Evolutionary conservation across 2,113 vertebrate genomes (phyloP).

Genomic region (Archocentrus centrarchus): DNA sequence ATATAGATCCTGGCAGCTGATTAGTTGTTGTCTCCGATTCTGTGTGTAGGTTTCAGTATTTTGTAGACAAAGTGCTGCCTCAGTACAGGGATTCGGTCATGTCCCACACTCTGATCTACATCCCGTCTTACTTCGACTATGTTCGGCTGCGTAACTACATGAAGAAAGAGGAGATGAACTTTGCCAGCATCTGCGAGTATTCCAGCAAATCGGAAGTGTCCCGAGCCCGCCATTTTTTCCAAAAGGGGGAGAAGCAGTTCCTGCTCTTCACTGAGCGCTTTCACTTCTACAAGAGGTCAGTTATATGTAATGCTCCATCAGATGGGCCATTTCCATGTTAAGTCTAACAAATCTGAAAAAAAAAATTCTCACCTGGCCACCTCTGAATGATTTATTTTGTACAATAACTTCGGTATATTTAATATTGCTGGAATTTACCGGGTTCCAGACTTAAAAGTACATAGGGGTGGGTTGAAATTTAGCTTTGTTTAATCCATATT

Average conservation of each 20-base stretch:
- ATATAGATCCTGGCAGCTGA: background rate
- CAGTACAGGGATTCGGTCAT: conserved; percentile 96
- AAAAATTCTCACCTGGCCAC: rapidly evolving
- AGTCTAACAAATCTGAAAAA: background rate
- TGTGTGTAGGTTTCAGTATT: conserved; percentile 89
- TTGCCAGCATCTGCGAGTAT: conserved; percentile 91
- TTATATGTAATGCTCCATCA: background rate
- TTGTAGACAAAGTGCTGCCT: conserved; percentile 89
- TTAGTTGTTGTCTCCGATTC: background rate
- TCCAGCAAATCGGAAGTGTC: conserved; percentile 85
- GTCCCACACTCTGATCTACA: conserved; percentile 94
- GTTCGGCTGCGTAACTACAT: conserved; percentile 94
- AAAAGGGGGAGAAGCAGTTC: conserved; percentile 90
- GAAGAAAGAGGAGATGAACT: conserved; percentile 91
- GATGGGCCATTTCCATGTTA: background rate
- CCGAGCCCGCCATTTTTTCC: conserved; percentile 89
- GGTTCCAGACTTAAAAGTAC: rapidly evolving
- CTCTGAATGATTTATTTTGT: background rate
- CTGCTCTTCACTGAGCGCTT: conserved; percentile 95
- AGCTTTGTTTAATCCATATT: background rate
- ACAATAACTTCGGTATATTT: background rate
- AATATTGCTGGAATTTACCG: background rate
- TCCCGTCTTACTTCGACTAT: conserved; percentile 96
- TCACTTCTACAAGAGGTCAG: conserved; percentile 97
- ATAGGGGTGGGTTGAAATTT: background rate